These are phyloP conservation scores for Drosophila lacertosa DNA, from an alignment of 1,140 invertebrate genomes.

Conservation along the genomic window DNA sequence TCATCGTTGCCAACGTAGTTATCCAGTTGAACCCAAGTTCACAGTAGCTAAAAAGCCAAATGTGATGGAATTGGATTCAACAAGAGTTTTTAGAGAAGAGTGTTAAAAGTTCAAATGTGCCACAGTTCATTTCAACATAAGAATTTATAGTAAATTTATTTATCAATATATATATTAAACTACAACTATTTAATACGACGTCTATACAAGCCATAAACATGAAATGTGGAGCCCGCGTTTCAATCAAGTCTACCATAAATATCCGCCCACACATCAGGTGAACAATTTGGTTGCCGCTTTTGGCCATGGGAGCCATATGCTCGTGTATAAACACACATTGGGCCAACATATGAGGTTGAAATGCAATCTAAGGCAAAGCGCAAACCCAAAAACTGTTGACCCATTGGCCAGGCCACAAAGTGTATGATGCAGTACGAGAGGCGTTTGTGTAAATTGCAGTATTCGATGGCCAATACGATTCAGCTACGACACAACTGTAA, in stretches of 20 bases:
- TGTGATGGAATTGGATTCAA: too few species aligned
- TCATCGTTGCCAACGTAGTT: too few species aligned
- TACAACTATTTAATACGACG: too few species aligned
- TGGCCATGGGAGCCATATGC: too few species aligned
- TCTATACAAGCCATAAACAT: background rate
- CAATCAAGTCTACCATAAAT: slow-evolving; percentile 12
- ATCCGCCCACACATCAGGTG: background rate
- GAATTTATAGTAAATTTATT: too few species aligned
- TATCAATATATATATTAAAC: too few species aligned
- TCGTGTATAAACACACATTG: slow-evolving; percentile 89
- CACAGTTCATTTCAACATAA: too few species aligned
- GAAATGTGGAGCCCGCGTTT: background rate
- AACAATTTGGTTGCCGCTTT: too few species aligned
- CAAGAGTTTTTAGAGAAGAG: too few species aligned
- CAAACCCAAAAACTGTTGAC: slow-evolving; percentile 35
- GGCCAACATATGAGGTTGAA: slow-evolving; percentile 88
- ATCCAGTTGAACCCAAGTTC: too few species aligned
- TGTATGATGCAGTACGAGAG: slow-evolving; percentile 92
- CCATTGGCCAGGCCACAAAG: slow-evolving; percentile 89
- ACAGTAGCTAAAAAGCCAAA: too few species aligned
- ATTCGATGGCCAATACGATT: slow-evolving; percentile 92
- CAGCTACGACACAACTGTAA: slow-evolving; percentile 87
- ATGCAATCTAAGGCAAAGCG: slow-evolving; percentile 84
- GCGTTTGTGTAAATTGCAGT: slow-evolving; percentile 91
- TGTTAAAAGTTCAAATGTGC: too few species aligned